phyloP scores from a whole-genome alignment of 1,140 invertebrate genomes.

The Chionoecetes opilio region DNA sequence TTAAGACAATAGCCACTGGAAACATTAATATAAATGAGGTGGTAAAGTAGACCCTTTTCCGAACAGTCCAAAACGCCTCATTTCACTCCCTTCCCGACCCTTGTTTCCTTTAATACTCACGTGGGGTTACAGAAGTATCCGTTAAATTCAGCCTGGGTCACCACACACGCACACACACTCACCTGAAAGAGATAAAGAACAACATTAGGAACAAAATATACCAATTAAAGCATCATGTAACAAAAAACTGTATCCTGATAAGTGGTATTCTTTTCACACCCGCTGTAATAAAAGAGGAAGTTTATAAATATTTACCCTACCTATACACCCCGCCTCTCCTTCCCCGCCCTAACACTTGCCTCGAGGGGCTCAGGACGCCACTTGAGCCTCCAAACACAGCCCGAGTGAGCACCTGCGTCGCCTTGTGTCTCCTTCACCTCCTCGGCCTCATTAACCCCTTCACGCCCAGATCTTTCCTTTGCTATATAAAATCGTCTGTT shows the following conservation, averaged over 20 bases:
- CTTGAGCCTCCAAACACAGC: neutral
- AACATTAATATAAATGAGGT: neutral
- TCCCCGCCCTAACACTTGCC: neutral
- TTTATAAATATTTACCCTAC: neutral
- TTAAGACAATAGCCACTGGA: neutral
- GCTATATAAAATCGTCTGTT: too few relatives aligned
- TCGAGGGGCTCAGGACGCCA: neutral
- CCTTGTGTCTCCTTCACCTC: neutral
- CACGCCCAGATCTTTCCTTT: too few relatives aligned
- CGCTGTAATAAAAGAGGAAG: neutral
- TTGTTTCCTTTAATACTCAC: neutral
- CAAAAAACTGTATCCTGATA: neutral
- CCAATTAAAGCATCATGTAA: too few relatives aligned
- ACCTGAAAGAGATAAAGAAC: neutral
- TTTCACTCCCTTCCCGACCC: neutral
- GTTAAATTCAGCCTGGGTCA: too few relatives aligned
- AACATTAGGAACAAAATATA: neutral
- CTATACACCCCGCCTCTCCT: neutral
- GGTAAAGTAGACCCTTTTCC: neutral
- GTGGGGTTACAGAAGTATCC: neutral
- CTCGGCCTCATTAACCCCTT: too few relatives aligned
- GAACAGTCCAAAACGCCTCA: neutral
- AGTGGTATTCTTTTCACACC: neutral
- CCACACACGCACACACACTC: neutral
- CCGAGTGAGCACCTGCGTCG: neutral